Base-by-base conservation (phyloP, 1,140 invertebrate genomes). In the Oryctes rhinoceros region DNA sequence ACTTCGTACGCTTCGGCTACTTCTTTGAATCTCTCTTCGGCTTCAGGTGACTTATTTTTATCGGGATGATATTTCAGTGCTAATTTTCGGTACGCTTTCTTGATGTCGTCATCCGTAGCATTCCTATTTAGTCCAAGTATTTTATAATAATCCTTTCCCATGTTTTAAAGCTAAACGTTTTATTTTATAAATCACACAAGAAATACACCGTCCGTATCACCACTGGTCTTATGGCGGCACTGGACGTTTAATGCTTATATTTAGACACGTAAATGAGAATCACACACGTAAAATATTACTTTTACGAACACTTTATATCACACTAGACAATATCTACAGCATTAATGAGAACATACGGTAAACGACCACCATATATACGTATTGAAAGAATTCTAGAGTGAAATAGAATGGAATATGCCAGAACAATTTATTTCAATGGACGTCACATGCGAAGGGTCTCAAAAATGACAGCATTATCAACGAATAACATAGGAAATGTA, bases 81-180 rank as follows among this genome's bases (percentile, higher is more conserved):
- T 86, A 99, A 91, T 90, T 99, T 99, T 82, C 97, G 92, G 88
- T 99, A 99, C 0, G 96, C 96, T 86, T 99, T 99, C 88, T 99
- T 99, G 84, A 99, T 98, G 85, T 99, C 98, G 84, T 99, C 97
- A 83, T 99, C 97, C 79, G 92, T 92, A 13, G 98, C 97, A 86
- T 91, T 93, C 90, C 95, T 96, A 39, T 91, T 82, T 80, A 99
- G 90, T 81, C 97, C 97, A 78, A 99, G 90, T 85, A 95, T 97
- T 90, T 96, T 96, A 88, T 99, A 99, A 88, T 98, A 99, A 90
- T 99, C 97, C 90, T 99, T 99, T 71, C 97, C 98, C 98, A 99
- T 99, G 85, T 85, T 86, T 53, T 78, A 20, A 78, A 76, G 15
- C 4, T 24, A 18, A n/a, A 18, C 59, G 59, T 18, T 18, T 65